Evolutionary conservation across 2,113 vertebrate species (phyloP), one percentile per base, ranked within the genome.

Genomic region (Mirounga angustirostris): DNA sequence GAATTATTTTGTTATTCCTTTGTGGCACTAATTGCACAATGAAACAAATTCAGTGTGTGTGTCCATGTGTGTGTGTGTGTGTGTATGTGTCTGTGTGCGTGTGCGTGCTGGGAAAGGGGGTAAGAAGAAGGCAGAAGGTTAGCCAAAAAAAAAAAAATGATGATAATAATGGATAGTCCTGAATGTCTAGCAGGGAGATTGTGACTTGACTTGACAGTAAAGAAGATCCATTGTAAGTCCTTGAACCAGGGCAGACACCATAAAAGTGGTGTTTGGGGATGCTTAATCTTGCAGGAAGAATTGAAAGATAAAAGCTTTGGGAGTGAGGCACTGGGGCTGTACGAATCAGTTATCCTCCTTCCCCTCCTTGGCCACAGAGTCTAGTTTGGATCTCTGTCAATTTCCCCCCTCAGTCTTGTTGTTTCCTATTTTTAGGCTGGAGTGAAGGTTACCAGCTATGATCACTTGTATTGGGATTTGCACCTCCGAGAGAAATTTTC

Each of bases 161-260:
- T 90, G 58, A 63, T 67, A 36, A 52, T 74, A 84, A 95, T 90
- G 28, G 67, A 91, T 58, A 79, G 24, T 21, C 36, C 56, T 90
- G 56, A 94, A 92, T 89, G 61, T 73, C 92, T 87, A 59, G 6
- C 89, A 92, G 86, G 96, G 56, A 96, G 65, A 52, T 96, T 95
- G 92, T 95, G 92, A 86, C 94, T 96, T 96, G 86, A 96, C 93
- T 96, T 98, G 95, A 96, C 97, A 98, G 94, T 97, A 96, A 96
- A 97, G 89, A 97, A 97, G 97, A 98, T 96, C 96, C 98, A 97
- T 87, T 97, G 91, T 95, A 96, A 96, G 95, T 93, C 94, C 97
- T 96, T 97, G 89, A 97, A 97, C 91, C 89, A 95, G 87, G 83
- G 67, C 96, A 97, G 92, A 94, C 86, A 96, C 97, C 92, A 96